phyloP scores from a whole-genome alignment of 2,888 invertebrate genomes.

The Macropis europaea region DNA sequence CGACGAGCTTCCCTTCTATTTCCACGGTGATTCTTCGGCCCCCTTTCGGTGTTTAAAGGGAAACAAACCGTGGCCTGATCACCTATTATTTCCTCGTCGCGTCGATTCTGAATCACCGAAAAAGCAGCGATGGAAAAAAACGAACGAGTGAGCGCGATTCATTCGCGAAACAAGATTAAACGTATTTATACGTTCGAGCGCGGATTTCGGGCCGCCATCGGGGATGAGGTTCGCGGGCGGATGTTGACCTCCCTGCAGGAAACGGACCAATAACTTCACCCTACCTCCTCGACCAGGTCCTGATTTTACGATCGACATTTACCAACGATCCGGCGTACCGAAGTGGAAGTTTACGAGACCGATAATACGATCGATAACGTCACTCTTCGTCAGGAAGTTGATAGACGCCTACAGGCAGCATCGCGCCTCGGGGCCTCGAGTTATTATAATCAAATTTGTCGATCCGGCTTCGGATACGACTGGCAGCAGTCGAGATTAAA shows the following conservation, averaged over 20 bases:
- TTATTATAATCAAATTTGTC: slow-evolving; percentile 60
- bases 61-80: slow-evolving; percentile 12
- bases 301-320: slow-evolving; percentile 63
- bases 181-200: slow-evolving; percentile 59
- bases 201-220: slow-evolving; percentile 12
- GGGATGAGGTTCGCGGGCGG: neutral
- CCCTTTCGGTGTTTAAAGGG: neutral
- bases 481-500: slow-evolving; percentile 24
- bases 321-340: slow-evolving; percentile 53
- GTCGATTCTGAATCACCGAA: neutral
- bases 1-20: neutral
- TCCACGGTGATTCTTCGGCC: neutral
- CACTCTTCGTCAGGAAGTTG: slow-evolving; percentile 57
- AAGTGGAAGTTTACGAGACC: slow-evolving; percentile 63
- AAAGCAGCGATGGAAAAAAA: neutral
- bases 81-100: slow-evolving; percentile 3
- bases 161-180: slow-evolving; percentile 62
- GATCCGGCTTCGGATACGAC: slow-evolving; percentile 36
- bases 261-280: slow-evolving; percentile 56
- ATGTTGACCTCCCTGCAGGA: slow-evolving; percentile 41
- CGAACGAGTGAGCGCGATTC: slow-evolving; percentile 20
- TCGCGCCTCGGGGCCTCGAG: slow-evolving; percentile 8
- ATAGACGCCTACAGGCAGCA: slow-evolving; percentile 45
- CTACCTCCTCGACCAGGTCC: slow-evolving; percentile 22
- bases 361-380: slow-evolving; percentile 63